A percentile compares a stretch with the other conserved stretches of the same genome.
phyloP scores from a whole-genome alignment of 2,113 vertebrate species.

The Anseranas semipalmata region DNA sequence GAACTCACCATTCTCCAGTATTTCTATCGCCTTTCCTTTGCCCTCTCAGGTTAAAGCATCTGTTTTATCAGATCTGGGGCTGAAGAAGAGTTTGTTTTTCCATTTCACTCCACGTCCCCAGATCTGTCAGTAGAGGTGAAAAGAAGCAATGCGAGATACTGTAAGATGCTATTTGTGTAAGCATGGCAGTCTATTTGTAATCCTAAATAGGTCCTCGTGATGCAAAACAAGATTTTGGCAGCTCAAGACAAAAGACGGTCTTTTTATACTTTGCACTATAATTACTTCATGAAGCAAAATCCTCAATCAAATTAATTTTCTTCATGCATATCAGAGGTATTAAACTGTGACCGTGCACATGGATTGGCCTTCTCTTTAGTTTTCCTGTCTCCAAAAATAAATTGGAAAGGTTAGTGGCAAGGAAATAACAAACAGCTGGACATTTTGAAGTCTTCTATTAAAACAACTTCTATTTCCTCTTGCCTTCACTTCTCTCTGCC shows the following conservation, averaged over 20 bases:
- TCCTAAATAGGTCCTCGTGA: background rate
- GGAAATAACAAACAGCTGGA: slow-evolving; percentile 28
- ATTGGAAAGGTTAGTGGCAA: slow-evolving; percentile 1
- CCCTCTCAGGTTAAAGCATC: background rate
- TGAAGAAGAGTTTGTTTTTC: background rate
- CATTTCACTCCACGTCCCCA: background rate
- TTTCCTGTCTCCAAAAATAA: slow-evolving; percentile 14
- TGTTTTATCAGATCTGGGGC: background rate
- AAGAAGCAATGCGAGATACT: background rate
- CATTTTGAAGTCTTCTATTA: background rate
- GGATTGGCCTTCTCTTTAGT: background rate
- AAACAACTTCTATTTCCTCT: background rate
- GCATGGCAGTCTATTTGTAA: background rate
- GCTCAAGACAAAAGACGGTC: slow-evolving; percentile 33
- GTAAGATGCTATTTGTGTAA: background rate
- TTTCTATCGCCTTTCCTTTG: rapidly evolving
- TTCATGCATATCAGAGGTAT: slow-evolving; percentile 19
- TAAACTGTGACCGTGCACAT: background rate
- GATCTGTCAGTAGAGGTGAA: background rate
- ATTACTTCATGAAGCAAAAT: slow-evolving; percentile 65
- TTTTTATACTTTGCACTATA: slow-evolving; percentile 38
- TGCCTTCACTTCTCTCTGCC: background rate
- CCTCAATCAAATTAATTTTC: slow-evolving; percentile 47
- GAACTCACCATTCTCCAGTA: background rate
- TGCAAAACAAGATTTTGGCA: background rate